A percentile compares a stretch with the other conserved stretches of the same genome.
Evolutionary conservation across 1,140 invertebrate genomes (phyloP).

Genomic region (Drosophila simulans): DNA sequence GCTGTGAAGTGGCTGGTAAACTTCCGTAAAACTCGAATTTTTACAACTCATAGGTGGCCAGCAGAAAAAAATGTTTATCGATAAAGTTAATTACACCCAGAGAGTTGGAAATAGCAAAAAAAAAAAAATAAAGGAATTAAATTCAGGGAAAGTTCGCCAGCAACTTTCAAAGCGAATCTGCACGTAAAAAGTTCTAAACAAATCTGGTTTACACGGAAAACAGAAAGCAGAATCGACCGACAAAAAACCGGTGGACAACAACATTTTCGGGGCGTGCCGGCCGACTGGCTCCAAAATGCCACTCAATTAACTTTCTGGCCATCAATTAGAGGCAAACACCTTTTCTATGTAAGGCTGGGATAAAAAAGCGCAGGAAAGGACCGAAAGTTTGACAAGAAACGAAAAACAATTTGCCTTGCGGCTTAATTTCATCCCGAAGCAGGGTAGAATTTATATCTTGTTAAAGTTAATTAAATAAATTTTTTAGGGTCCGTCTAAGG

Average conservation of each 20-base stretch:
- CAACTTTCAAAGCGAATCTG: slow-evolving; percentile 43
- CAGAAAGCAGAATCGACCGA: slow-evolving; percentile 24
- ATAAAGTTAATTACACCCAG: slow-evolving; percentile 63
- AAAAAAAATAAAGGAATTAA: slow-evolving; percentile 9
- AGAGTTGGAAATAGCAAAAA: slow-evolving; percentile 11
- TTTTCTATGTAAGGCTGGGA: slow-evolving; percentile 64
- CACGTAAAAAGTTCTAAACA: slow-evolving; percentile 43
- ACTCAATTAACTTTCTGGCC: slow-evolving; percentile 66
- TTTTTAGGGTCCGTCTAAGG: slow-evolving; percentile 1
- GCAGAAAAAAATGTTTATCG: slow-evolving; percentile 51
- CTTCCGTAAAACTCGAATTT: slow-evolving; percentile 24
- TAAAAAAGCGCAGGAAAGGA: slow-evolving; percentile 8
- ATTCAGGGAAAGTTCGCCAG: slow-evolving; percentile 37
- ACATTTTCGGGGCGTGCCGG: slow-evolving; percentile 27
- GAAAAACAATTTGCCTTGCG: slow-evolving; percentile 44
- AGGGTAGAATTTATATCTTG: slow-evolving; percentile 46
- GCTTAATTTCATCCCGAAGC: slow-evolving; percentile 45
- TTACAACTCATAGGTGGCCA: slow-evolving; percentile 33
- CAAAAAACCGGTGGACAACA: slow-evolving; percentile 18
- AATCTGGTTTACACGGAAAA: slow-evolving; percentile 47
- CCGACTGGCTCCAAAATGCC: slow-evolving; percentile 39
- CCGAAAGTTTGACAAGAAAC: slow-evolving; percentile 53
- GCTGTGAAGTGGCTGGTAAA: slow-evolving; percentile 37
- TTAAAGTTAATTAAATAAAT: slow-evolving; percentile 61
- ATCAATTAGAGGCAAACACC: slow-evolving; percentile 73